These are phyloP conservation scores for Selene dorsalis DNA, from an alignment of 2,797 vertebrate genomes.

Conservation along the genomic window DNA sequence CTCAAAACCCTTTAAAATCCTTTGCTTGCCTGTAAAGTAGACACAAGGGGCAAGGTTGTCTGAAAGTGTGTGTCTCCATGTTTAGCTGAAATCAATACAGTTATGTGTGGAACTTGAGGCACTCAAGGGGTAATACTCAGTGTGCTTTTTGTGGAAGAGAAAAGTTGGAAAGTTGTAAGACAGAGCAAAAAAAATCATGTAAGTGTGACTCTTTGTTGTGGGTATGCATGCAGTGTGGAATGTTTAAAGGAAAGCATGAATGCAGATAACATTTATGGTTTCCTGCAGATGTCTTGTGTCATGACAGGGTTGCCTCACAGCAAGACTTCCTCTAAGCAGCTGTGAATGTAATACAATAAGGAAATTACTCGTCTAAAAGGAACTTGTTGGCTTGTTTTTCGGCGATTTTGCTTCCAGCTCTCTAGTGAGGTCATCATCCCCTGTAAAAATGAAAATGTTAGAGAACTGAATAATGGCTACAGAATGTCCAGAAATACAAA, in stretches of 20 bases:
- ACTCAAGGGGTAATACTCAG: constrained; percentile 41
- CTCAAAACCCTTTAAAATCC: constrained; percentile 56
- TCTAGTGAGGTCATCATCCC: constrained; percentile 41
- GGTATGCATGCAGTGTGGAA: constrained; percentile 42
- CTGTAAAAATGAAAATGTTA: constrained; percentile 41
- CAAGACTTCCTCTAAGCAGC: constrained; percentile 67
- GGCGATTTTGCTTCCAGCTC: constrained; percentile 46
- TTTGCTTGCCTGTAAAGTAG: constrained; percentile 35
- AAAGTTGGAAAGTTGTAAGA: constrained; percentile 49
- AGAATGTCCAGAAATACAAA: not conserved
- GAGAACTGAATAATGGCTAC: not conserved
- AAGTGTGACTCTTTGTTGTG: constrained; percentile 47
- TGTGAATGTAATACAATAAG: constrained; percentile 71
- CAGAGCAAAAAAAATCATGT: constrained; percentile 35
- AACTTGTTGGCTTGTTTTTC: constrained; percentile 68
- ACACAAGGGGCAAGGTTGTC: constrained; percentile 41
- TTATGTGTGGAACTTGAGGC: constrained; percentile 67
- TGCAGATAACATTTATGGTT: constrained; percentile 30
- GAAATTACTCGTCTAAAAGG: constrained; percentile 76
- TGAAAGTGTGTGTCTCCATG: constrained; percentile 57
- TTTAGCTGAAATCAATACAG: constrained; percentile 78
- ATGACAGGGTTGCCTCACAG: constrained; percentile 39
- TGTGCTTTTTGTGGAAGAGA: constrained; percentile 38
- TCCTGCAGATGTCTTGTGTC: constrained; percentile 58
- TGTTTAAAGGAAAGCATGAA: constrained; percentile 25